Evolutionary conservation across 2,888 invertebrate genomes (phyloP).

Genomic region (Abrostola tripartita): DNA sequence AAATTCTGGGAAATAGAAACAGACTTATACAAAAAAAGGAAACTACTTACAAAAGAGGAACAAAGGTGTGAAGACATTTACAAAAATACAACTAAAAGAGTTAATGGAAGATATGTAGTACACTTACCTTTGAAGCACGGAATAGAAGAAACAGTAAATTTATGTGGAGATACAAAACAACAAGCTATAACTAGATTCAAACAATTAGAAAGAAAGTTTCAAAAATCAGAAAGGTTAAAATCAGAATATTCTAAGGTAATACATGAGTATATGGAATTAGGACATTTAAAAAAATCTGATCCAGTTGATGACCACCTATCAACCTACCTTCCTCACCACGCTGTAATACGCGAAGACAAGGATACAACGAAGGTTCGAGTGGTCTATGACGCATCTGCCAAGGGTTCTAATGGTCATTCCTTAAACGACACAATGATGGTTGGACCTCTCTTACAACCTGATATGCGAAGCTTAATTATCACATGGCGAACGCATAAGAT

Average conservation of each 20-base stretch:
- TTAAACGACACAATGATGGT: slow-evolving; percentile 49
- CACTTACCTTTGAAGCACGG: slow-evolving; percentile 8
- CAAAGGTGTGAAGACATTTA: slow-evolving; percentile 12
- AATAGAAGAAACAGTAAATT: slow-evolving; percentile 14
- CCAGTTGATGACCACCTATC: neutral
- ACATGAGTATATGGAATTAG: slow-evolving; percentile 10
- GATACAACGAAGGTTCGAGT: slow-evolving; percentile 33
- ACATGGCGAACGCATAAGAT: slow-evolving; percentile 79
- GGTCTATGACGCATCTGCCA: slow-evolving; percentile 17
- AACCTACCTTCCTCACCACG: slow-evolving; percentile 57
- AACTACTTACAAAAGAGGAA: slow-evolving; percentile 30
- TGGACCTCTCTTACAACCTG: slow-evolving; percentile 50
- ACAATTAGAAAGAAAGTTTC: slow-evolving; percentile 20
- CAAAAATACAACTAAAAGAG: slow-evolving; percentile 12
- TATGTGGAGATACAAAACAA: slow-evolving; percentile 33
- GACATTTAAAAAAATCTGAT: slow-evolving; percentile 5
- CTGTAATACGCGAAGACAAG: slow-evolving; percentile 48
- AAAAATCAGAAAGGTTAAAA: slow-evolving; percentile 6
- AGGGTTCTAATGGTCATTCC: slow-evolving; percentile 33
- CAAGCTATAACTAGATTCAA: slow-evolving; percentile 40
- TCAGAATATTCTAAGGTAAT: slow-evolving; percentile 9
- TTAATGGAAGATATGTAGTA: slow-evolving; percentile 12
- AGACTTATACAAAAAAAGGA: slow-evolving; percentile 30
- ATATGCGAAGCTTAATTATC: slow-evolving; percentile 23
- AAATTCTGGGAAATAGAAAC: slow-evolving; percentile 51